Evolutionary conservation across 2,113 vertebrate species (phyloP).

Genomic region (Eleginops maclovinus): DNA sequence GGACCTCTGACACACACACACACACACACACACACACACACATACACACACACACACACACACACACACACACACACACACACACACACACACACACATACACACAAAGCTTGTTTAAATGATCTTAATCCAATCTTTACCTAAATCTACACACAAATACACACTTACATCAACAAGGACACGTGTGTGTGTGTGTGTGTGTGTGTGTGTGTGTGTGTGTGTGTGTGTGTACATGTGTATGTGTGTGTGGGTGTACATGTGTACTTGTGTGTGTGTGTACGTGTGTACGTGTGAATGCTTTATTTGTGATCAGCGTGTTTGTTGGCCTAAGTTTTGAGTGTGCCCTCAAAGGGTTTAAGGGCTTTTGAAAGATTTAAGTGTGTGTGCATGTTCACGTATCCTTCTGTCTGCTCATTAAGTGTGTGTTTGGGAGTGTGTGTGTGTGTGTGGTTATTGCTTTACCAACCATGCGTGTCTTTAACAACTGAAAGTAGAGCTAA

Average conservation of each 20-base stretch:
- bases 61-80: background rate
- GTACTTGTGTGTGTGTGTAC: background rate
- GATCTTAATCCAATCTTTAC: conserved; percentile 39
- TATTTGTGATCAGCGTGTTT: background rate
- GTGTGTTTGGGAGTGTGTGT: background rate
- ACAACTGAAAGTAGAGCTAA: background rate
- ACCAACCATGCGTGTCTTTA: background rate
- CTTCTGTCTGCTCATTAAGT: background rate
- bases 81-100: background rate
- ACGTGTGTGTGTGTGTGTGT: background rate
- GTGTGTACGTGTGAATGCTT: background rate
- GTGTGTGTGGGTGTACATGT: background rate
- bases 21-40: conserved; percentile 25
- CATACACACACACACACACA: conserved; percentile 17
- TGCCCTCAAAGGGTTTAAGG: conserved; percentile 8
- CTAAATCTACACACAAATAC: background rate
- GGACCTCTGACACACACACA: conserved; percentile 28
- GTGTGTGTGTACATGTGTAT: background rate
- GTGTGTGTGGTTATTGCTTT: background rate
- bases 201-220: background rate
- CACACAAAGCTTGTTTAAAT: conserved; percentile 35
- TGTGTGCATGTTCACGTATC: background rate
- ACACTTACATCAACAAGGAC: background rate
- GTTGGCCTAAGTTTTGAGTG: conserved; percentile 7
- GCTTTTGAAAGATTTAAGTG: conserved; percentile 44